Evolutionary conservation across 2,797 vertebrate species (phyloP).

Genomic region (Pseudochromis fuscus): DNA sequence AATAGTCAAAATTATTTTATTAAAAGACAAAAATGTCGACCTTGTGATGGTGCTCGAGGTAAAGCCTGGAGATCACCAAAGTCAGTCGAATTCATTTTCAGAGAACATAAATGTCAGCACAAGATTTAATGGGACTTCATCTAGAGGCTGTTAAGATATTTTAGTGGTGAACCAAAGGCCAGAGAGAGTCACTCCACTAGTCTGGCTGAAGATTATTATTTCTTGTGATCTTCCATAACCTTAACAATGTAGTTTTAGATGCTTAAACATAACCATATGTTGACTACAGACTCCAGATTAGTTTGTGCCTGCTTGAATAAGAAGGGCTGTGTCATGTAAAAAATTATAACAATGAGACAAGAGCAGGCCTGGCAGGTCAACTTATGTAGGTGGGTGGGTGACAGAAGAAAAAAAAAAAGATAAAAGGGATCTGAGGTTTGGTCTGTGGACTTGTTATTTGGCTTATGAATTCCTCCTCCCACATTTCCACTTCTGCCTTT

Average conservation of each 20-base stretch:
- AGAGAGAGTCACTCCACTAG: too few relatives aligned
- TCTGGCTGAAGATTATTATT: too few relatives aligned
- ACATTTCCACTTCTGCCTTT: conserved; percentile 32
- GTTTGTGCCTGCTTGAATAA: background rate
- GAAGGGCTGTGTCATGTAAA: background rate
- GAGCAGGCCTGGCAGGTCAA: background rate
- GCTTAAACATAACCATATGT: background rate
- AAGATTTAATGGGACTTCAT: background rate
- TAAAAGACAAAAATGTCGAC: too few relatives aligned
- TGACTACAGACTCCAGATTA: background rate
- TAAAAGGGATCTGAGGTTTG: conserved; percentile 52
- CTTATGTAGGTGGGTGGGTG: conserved; percentile 22
- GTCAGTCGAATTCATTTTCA: too few relatives aligned
- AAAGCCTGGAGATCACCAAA: too few relatives aligned
- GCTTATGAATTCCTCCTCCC: conserved; percentile 49
- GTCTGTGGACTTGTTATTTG: conserved; percentile 45
- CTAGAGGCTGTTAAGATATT: background rate
- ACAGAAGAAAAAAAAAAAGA: conserved; percentile 32
- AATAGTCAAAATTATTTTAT: too few relatives aligned
- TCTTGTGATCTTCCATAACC: background rate
- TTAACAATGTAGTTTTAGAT: background rate
- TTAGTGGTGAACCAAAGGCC: background rate
- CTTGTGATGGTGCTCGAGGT: too few relatives aligned
- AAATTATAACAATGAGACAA: conserved; percentile 6
- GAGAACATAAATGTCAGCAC: background rate